Evolutionary conservation across 2,888 invertebrate genomes (phyloP).

Genomic region (Mystacides longicornis): DNA sequence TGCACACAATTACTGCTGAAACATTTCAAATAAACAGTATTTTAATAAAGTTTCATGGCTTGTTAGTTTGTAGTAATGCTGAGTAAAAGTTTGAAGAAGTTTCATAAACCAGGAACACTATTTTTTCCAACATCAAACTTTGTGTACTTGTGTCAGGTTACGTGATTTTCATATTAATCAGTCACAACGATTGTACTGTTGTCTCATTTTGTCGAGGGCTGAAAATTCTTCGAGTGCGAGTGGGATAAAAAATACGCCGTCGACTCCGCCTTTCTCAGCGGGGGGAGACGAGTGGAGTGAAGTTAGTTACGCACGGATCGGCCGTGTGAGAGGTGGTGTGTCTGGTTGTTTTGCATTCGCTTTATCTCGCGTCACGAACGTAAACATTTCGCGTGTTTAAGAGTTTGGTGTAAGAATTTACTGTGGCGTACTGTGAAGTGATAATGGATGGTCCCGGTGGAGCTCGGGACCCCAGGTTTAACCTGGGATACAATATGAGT

Average conservation of each 20-base stretch:
- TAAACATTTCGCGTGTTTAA: conserved; percentile 35
- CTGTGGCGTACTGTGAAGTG: conserved; percentile 55
- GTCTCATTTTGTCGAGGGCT: conserved; percentile 33
- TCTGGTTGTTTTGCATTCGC: conserved; percentile 39
- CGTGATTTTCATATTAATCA: conserved; percentile 28
- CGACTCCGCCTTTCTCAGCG: conserved; percentile 32
- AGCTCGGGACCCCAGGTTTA: conserved; percentile 83
- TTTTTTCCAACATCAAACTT: conserved; percentile 41
- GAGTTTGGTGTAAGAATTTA: conserved; percentile 32
- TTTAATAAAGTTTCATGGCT: background rate
- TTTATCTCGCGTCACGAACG: conserved; percentile 47
- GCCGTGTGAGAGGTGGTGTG: conserved; percentile 42
- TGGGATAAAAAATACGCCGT: conserved; percentile 27
- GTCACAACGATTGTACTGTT: conserved; percentile 29
- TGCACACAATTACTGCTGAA: no score
- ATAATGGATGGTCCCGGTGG: conserved; percentile 85
- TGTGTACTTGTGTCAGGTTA: conserved; percentile 49
- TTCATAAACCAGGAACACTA: conserved; percentile 13
- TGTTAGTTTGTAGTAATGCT: no score
- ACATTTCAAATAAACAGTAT: background rate
- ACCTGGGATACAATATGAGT: conserved; percentile 81
- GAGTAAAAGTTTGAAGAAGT: no score
- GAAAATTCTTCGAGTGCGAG: background rate
- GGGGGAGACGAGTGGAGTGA: conserved; percentile 39
- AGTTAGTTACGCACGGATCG: conserved; percentile 53